phyloP scores from a whole-genome alignment of 2,888 invertebrate genomes.

The Podotricha telesiphe region DNA sequence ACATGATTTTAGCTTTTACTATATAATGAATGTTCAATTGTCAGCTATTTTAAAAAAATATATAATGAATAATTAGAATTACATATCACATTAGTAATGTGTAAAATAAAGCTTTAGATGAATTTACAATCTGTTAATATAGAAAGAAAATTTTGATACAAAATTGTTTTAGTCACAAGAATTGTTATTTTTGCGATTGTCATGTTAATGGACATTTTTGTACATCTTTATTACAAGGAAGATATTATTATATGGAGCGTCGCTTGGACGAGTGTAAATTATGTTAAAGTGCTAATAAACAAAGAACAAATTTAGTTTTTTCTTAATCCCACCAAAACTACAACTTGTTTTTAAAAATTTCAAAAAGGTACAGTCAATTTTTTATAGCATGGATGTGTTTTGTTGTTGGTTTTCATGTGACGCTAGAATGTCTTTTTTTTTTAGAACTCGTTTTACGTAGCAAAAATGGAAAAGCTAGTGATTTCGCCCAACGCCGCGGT shows the following conservation, averaged over 20 bases:
- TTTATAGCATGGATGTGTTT: conserved; percentile 65
- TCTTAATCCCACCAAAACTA: conserved; percentile 49
- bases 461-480: background rate
- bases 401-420: conserved; percentile 32
- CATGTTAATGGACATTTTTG: conserved; percentile 44
- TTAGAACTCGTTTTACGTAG: conserved; percentile 39
- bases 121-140: conserved; percentile 37
- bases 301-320: conserved; percentile 44
- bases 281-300: conserved; percentile 73
- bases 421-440: conserved; percentile 37
- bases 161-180: conserved; percentile 26
- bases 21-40: background rate
- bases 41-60: background rate
- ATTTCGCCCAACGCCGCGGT: too few species aligned
- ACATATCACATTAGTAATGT: conserved; percentile 35
- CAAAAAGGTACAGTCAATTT: conserved; percentile 47
- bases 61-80: background rate
- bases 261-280: conserved; percentile 69
- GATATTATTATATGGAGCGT: conserved; percentile 51
- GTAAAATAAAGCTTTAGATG: conserved; percentile 39
- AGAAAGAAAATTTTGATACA: conserved; percentile 32
- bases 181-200: conserved; percentile 30
- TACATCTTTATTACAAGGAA: conserved; percentile 49
- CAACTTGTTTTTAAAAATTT: conserved; percentile 15
- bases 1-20: conserved; percentile 8